Evolutionary conservation across 2,113 vertebrate species (phyloP), one percentile per base, ranked within the genome.

Genomic region (Myotis yumanensis): DNA sequence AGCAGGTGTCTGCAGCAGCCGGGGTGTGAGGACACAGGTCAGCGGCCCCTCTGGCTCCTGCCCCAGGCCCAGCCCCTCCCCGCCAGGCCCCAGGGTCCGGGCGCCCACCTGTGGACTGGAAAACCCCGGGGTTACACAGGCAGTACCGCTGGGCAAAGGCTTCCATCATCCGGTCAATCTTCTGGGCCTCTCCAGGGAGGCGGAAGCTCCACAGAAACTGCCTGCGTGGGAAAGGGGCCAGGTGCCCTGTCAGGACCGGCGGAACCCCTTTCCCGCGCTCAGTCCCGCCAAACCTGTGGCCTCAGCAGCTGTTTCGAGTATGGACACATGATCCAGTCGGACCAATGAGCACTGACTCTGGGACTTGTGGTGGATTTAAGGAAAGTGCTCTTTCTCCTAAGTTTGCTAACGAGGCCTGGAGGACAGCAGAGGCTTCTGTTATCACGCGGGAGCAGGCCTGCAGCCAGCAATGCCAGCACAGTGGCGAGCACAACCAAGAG

Each of bases 151-250:
- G 99, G 66, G 99, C 99, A 52, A 99, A 99, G 30, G 99, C 99
- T 96, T 99, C 99, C 99, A 99, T 99, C 99, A 99, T 99, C 83
- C 99, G 98, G 97, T 99, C 99, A 23, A 99, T 99, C 96, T 99
- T 99, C 98, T 99, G 99, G 59, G 99, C 99, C 97, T 99, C 99
- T 68, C 99, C 99, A 0, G 99, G 99, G 95, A 99, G 98, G 96
- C 99, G 99, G 97, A 99, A 99, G 96, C 99, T 99, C 99, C 99
- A 99, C n/a, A 99, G 98, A 97, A 99, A 99, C 46, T 99, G 99
- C 94, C 99, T 99, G 98, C 2, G 52, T 75, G 30, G 14, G 32
- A 48, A 40, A 35, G 11, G 12, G 30, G 40, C 3, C 0, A 0
- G 11, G n/a, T 10, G 22, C 10, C 6, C 37, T 2, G 35, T 23